A percentile compares a stretch with the other conserved stretches of the same genome.
Evolutionary conservation across 2,113 vertebrate genomes (phyloP).

Genomic region (Lamprotornis superbus): DNA sequence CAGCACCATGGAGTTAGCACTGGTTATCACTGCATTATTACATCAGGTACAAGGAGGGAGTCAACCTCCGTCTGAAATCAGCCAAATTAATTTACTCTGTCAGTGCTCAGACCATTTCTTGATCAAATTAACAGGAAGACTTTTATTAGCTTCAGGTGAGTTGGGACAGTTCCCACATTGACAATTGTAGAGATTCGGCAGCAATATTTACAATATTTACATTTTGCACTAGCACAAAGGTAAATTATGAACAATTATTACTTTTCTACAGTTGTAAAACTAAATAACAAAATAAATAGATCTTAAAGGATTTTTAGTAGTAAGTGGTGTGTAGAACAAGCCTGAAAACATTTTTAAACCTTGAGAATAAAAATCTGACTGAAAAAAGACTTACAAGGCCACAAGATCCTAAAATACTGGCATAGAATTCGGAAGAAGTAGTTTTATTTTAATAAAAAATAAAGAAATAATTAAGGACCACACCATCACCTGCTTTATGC

Average conservation of each 20-base stretch:
- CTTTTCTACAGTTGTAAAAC: background rate
- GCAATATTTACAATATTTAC: background rate
- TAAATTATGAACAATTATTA: background rate
- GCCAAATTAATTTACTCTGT: background rate
- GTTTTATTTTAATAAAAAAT: background rate
- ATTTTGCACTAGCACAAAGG: background rate
- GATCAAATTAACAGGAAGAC: background rate
- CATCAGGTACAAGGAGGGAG: background rate
- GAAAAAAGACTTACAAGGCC: background rate
- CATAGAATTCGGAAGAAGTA: background rate
- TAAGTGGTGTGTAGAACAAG: background rate
- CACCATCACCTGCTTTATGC: accelerated
- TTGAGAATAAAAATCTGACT: background rate
- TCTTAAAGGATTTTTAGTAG: background rate
- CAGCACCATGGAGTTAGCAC: background rate
- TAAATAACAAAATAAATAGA: background rate
- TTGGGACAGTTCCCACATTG: background rate
- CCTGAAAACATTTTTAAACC: background rate
- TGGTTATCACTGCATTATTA: background rate
- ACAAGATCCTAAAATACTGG: background rate
- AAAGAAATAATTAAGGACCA: background rate
- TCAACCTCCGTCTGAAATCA: background rate
- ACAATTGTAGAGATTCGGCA: background rate
- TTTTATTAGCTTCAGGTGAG: background rate
- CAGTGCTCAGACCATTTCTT: background rate